Conservation (phyloP, 2,797 vertebrate species). For the Synaphobranchus kaupii region DNA sequence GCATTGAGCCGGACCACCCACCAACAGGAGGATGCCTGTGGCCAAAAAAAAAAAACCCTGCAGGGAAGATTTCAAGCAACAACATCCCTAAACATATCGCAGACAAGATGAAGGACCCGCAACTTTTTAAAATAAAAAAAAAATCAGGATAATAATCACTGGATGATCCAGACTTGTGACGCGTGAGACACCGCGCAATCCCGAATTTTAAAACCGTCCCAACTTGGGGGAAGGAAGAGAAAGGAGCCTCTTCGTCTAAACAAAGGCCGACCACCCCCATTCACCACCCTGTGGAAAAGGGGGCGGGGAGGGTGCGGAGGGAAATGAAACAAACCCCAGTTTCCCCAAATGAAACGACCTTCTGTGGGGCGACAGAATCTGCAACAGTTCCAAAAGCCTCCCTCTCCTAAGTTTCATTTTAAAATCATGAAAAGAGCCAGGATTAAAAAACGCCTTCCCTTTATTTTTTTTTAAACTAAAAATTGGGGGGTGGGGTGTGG, state of each 20-base stretch:
- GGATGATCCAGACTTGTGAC: conserved; percentile 18
- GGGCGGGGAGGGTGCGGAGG: background rate
- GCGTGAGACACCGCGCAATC: background rate
- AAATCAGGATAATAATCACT: conserved; percentile 3
- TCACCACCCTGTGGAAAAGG: conserved; percentile 1
- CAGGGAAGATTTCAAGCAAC: conserved; percentile 6
- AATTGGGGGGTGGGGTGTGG: conserved; percentile 18
- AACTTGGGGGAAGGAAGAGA: conserved; percentile 6
- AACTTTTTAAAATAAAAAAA: background rate
- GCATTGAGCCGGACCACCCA: conserved; percentile 25
- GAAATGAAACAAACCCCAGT: conserved; percentile 10
- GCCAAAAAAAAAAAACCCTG: conserved; percentile 20
- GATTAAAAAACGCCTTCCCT: conserved; percentile 31
- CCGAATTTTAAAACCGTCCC: conserved; percentile 20
- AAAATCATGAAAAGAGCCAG: conserved; percentile 5
- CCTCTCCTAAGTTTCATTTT: background rate
- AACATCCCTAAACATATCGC: conserved; percentile 8
- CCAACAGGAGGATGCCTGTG: conserved; percentile 15
- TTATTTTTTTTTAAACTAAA: background rate
- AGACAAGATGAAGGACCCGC: background rate
- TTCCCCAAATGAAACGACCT: conserved; percentile 11
- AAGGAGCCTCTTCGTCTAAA: conserved; percentile 17
- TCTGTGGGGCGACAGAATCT: background rate
- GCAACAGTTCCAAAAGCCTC: background rate
- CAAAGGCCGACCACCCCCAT: background rate